Percentiles rank a stretch among this genome's conserved stretches.
phyloP scores from a whole-genome alignment of 2,797 vertebrate species.

The Platalea minor region DNA sequence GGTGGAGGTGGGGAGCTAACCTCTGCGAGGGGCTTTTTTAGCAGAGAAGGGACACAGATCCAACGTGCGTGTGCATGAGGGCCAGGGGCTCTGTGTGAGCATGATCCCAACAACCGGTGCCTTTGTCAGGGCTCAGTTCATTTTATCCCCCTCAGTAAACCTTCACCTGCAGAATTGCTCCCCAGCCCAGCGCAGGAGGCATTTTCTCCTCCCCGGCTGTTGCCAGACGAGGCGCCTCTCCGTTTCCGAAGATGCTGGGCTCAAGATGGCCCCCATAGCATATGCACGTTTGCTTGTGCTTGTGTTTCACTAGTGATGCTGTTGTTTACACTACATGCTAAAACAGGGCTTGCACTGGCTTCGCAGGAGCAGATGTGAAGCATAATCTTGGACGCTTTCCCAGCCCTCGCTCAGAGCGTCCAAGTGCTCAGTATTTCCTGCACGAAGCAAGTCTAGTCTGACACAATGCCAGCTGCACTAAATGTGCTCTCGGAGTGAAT shows the following conservation, averaged over 20 bases:
- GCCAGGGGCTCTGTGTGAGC: fast-evolving
- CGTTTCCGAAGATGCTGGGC: fast-evolving
- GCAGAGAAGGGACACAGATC: not conserved
- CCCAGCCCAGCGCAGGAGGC: fast-evolving
- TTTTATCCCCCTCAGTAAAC: not conserved
- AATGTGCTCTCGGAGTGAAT: constrained; percentile 16
- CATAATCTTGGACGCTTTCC: constrained; percentile 74
- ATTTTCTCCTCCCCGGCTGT: not conserved
- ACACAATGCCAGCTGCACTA: constrained; percentile 59
- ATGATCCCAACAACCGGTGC: fast-evolving
- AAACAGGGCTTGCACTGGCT: constrained; percentile 55
- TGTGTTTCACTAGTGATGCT: constrained; percentile 55
- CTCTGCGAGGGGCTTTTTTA: too few relatives aligned
- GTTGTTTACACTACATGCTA: constrained; percentile 60
- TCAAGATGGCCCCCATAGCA: not conserved
- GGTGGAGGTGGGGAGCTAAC: not conserved
- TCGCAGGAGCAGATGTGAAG: constrained; percentile 76
- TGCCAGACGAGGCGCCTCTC: not conserved
- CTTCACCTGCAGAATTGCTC: not conserved
- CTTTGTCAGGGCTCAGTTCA: not conserved
- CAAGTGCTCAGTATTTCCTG: constrained; percentile 77
- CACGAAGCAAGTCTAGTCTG: constrained; percentile 67
- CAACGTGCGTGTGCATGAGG: fast-evolving
- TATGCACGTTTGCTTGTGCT: not conserved
- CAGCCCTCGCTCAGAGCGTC: constrained; percentile 62